Evolutionary conservation across 1,140 invertebrate genomes (phyloP), one percentile per base, ranked within the genome.

Genomic region (Nomia melanderi): DNA sequence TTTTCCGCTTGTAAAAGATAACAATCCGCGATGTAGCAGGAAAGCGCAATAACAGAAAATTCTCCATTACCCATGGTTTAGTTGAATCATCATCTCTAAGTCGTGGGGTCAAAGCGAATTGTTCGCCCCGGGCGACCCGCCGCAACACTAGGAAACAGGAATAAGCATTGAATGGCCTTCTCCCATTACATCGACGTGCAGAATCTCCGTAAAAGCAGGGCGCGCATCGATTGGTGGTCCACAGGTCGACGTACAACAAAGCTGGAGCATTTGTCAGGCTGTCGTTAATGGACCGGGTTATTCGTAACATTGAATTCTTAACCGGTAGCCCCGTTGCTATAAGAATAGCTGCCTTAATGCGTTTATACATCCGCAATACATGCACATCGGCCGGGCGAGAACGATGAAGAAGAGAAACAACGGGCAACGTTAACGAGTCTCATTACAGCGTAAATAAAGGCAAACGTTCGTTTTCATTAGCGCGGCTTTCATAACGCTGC

Each of bases 391-490:
- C 12, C 5, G 9, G 12, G 7, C n/a, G 20, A 20, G 12, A 2
- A 8, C 25, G 29, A 33, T 12, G 17, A 29, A 33, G 14, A 0
- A 0, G 12, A 0, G 1, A 17, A 33, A 12, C n/a, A 29, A 44
- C 8, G n/a, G 12, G 12, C n/a, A 17, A 0, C 3, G 39, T 25
- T 47, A 62, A 64, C n/a, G 27, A 20, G n/a, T 20, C 9, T 33
- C 29, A 23, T 33, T 50, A 47, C 39, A 25, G 8, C n/a, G 56
- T 7, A 41, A 62, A 72, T 50, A 62, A 62, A 50, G 20, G 66
- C 2, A 44, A 31, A 25, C 57, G 39, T 62, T 62, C 56, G 39
- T 33, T 72, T 47, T 72, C 56, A 44, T 33, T 60, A 60, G 44
- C 20, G n/a, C 27, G 23, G 23, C n/a, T 60, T 60, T 71, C 69